These are phyloP conservation scores for Phylloscopus trochilus DNA, from an alignment of 2,113 vertebrate genomes.

Conservation along the genomic window DNA sequence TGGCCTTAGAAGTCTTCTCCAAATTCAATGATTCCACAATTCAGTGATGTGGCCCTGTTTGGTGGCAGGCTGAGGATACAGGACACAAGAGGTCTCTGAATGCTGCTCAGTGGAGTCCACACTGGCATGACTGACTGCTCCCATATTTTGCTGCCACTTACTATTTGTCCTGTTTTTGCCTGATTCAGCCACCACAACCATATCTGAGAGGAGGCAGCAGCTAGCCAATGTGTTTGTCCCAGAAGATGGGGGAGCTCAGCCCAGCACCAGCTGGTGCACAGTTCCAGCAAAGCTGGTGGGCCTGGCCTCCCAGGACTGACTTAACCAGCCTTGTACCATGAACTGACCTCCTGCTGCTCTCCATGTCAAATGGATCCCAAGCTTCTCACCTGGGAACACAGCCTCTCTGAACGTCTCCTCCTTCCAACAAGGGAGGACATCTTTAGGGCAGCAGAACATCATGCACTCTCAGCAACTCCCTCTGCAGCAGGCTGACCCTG, in stretches of 20 bases:
- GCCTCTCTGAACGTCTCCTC: background rate
- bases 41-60: background rate
- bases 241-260: background rate
- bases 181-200: background rate
- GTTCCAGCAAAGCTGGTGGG: background rate
- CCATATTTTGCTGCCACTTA: background rate
- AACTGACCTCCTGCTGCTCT: background rate
- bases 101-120: background rate
- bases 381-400: background rate
- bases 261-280: fast-evolving
- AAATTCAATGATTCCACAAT: background rate
- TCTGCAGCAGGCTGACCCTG: background rate
- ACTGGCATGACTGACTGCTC: background rate
- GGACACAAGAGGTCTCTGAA: background rate
- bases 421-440: background rate
- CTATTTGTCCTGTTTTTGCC: background rate
- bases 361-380: background rate
- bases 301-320: background rate
- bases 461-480: background rate
- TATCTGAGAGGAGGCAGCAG: background rate
- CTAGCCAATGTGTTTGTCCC: background rate
- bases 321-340: background rate
- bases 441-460: fast-evolving
- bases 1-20: background rate
- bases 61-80: background rate